Evolutionary conservation across 64 coral and sea anemone genomes (phyloP), one percentile per base, ranked within the genome.

Genomic region (Stichodactyla helianthus): DNA sequence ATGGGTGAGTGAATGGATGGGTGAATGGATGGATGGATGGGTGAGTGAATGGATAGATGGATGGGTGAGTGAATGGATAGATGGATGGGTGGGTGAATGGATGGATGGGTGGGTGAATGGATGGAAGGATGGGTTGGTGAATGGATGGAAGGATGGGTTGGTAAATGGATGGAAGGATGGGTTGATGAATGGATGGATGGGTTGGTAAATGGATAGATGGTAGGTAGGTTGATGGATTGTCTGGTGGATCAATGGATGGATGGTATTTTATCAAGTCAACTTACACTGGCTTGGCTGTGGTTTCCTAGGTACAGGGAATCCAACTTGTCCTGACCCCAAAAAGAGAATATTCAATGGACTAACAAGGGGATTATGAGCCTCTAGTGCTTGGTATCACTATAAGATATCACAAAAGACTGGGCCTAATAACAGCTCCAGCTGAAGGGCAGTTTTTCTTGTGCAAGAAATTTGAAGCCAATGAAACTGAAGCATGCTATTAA

Each of bases 251-350:
- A 23, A 25, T 25, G 65, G 8, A 71, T 71, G 65, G 65, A 26
- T 71, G 22, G 20, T 71, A 71, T 18, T 26, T 71, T 74, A 27
- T 27, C 27, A 13, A 74, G 2, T 74, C 68, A 74, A 74, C 68
- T 74, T 74, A 74, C 68, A 74, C 68, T 74, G 68, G 12, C 0
- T 7, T 31, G 25, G 68, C 68, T 19, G 68, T 74, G 6, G 68
- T 74, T 74, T 74, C 68, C 68, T 74, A 74, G 63, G 4, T 22
- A 20, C 63, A 68, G 62, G 20, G 19, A 3, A 74, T 74, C 68
- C 68, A 74, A 35, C 68, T 74, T 11, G 68, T 74, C 68, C 68
- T 74, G 25, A 74, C 68, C 68, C 22, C 68, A 74, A 74, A 74
- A 74, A 74, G 26, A 74, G 68, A 74, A 74, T 74, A 74, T 74